Evolutionary conservation across 2,113 vertebrate species (phyloP), one percentile per base, ranked within the genome.

Genomic region (Crotalus horridus): DNA sequence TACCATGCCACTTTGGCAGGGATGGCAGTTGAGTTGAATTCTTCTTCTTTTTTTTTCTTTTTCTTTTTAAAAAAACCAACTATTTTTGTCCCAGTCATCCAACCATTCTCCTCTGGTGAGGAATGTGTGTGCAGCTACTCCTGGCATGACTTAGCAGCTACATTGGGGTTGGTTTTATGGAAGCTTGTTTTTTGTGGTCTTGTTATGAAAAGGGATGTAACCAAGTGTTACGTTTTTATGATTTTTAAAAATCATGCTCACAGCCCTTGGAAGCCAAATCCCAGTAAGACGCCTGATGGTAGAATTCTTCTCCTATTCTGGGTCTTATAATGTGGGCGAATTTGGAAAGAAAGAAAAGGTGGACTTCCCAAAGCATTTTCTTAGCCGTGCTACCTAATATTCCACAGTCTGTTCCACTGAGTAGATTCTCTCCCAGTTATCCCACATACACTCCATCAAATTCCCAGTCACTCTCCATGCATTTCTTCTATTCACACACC

Each of bases 221-320:
- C 29, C 5, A 2, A 1, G 1, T 33, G 64, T 69, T 69, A 15
- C 39, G 56, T 59, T 90, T 43, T 87, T 10, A 23, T 39, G 46
- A 23, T 54, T 90, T 85, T 39, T 29, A 51, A 85, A 43, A 26
- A 87, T 61, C 55, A 87, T 43, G 43, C 13, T 6, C 23, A 53
- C 90, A 87, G 56, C 48, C 56, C 48, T 54, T n/a, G n/a, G 92
- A 53, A 61, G n/a, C 81, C 39, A 64, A 90, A 90, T 87, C 89
- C 56, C 61, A 10, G 23, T 69, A 23, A 8, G n/a, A 54, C n/a
- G 81, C 89, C 56, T 64, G 55, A 85, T 4, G 5, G 20, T 21
- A 9, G 15, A 89, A 54, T 86, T 90, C 39, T 53, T 86, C 92
- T 33, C 13, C 59, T n/a, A 20, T 56, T 20, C 7, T 24, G 26